Evolutionary conservation across 2,113 vertebrate species (phyloP).

Genomic region (Coptodon rendalli): DNA sequence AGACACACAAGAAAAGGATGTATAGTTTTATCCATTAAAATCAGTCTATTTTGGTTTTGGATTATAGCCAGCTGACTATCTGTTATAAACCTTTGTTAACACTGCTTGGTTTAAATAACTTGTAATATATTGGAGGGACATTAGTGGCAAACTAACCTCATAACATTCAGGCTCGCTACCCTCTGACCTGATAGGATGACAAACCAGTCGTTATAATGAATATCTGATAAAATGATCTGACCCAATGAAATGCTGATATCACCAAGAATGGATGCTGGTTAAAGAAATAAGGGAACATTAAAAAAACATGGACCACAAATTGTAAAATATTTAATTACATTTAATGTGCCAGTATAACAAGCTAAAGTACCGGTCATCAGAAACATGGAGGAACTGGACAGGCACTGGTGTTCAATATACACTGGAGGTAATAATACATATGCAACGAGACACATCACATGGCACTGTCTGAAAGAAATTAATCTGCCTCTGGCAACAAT

Average conservation of each 20-base stretch:
- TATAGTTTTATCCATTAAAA: background rate
- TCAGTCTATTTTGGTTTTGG: background rate
- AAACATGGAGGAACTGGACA: background rate
- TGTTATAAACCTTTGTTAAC: background rate
- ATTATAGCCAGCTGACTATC: background rate
- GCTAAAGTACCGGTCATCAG: background rate
- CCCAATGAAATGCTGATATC: background rate
- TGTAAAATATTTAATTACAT: background rate
- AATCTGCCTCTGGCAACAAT: background rate
- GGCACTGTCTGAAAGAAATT: background rate
- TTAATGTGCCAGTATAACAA: background rate
- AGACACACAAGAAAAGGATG: background rate
- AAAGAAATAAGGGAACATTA: background rate
- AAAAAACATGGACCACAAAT: background rate
- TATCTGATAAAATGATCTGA: background rate
- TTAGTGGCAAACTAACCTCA: background rate
- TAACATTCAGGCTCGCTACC: background rate
- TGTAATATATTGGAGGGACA: background rate
- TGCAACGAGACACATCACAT: background rate
- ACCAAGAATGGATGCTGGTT: background rate
- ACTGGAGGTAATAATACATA: background rate
- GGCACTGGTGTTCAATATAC: background rate
- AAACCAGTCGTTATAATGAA: background rate
- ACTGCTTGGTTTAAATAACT: background rate
- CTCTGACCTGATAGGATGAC: background rate